phyloP scores from a whole-genome alignment of 2,888 invertebrate species.

The Saturnia japonica region DNA sequence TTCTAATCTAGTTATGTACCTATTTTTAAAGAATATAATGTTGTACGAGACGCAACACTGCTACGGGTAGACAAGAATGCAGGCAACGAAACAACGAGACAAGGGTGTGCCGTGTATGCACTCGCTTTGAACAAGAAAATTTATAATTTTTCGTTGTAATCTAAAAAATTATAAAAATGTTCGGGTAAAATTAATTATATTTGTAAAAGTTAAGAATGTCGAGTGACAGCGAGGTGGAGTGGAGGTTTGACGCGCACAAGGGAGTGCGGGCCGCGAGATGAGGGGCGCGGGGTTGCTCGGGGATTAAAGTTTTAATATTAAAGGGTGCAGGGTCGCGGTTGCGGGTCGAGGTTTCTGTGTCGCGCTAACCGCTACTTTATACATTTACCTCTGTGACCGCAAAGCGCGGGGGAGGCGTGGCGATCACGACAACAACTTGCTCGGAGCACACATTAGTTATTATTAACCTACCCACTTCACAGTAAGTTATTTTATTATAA shows the following conservation, averaged over 20 bases:
- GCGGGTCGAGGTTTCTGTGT: neutral
- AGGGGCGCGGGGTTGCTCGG: neutral
- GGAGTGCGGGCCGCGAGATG: neutral
- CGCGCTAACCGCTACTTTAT: neutral
- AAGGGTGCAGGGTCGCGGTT: too few relatives aligned
- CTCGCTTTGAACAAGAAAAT: too few relatives aligned
- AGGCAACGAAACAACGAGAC: neutral
- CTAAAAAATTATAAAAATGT: neutral
- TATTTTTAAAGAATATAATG: neutral
- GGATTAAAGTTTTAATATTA: neutral
- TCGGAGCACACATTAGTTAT: too few relatives aligned
- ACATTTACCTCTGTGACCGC: neutral
- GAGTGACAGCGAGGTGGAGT: neutral
- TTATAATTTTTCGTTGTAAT: neutral
- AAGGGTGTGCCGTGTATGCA: neutral
- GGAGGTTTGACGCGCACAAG: too few relatives aligned
- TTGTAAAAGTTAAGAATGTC: neutral
- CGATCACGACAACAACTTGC: too few relatives aligned
- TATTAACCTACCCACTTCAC: too few relatives aligned
- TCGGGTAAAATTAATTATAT: neutral
- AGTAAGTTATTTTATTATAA: too few relatives aligned
- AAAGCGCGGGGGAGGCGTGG: too few relatives aligned
- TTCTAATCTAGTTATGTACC: neutral
- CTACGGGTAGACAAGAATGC: neutral
- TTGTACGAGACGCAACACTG: neutral